phyloP scores from a whole-genome alignment of 2,113 vertebrate genomes.

The Colinus virginianus region DNA sequence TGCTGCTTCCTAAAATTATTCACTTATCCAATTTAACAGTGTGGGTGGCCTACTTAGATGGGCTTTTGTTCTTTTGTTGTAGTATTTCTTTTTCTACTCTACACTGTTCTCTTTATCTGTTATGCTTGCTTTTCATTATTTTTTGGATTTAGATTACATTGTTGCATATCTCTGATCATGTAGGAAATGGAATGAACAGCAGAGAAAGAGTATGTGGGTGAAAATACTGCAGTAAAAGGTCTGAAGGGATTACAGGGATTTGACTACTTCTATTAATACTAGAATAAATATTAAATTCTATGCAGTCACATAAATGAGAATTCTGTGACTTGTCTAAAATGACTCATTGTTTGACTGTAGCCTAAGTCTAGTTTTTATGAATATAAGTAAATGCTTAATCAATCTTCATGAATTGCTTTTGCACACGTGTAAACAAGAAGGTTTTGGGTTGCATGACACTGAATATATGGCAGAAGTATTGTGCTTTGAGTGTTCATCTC shows the following conservation, averaged over 20 bases:
- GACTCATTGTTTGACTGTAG: neutral
- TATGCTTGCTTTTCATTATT: neutral
- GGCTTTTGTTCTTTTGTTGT: neutral
- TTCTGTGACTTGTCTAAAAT: neutral
- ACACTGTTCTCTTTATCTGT: neutral
- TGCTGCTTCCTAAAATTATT: neutral
- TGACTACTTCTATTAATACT: neutral
- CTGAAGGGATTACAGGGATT: neutral
- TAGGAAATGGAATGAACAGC: neutral
- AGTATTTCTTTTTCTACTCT: neutral
- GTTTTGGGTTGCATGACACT: neutral
- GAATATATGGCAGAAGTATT: neutral
- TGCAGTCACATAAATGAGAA: neutral
- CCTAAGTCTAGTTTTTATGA: neutral
- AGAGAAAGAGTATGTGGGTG: neutral
- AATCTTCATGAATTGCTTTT: neutral
- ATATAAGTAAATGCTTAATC: neutral
- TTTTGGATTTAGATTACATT: neutral
- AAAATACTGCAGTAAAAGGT: neutral
- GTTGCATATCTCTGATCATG: neutral
- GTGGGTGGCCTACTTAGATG: slow-evolving; percentile 31
- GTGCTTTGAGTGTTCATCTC: neutral
- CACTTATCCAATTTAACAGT: neutral
- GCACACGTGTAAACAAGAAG: neutral
- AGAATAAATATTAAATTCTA: neutral